Conservation (phyloP, 1,140 invertebrate species). For the Caerostris darwini region DNA sequence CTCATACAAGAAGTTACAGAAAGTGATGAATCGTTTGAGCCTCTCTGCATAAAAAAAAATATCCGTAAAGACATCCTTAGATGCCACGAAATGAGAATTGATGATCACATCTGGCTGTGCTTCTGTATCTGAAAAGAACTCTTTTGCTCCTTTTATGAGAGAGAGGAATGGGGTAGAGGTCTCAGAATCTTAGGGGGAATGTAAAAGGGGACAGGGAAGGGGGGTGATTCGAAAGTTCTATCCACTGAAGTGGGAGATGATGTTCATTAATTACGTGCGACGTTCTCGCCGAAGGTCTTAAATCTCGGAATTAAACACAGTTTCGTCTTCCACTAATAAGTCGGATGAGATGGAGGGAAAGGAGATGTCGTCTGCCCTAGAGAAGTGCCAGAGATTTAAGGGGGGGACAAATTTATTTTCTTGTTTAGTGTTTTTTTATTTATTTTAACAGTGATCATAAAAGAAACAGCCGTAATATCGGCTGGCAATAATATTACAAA, state of each 20-base stretch:
- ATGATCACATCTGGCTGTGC: conserved; percentile 30
- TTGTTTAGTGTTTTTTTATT: neutral
- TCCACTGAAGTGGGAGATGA: conserved; percentile 3
- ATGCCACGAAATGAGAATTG: conserved; percentile 44
- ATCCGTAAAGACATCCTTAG: conserved; percentile 26
- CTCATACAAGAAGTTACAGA: conserved; percentile 14
- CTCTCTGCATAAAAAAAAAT: neutral
- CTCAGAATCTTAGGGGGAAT: neutral
- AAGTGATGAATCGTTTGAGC: conserved; percentile 29
- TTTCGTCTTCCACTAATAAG: conserved; percentile 42
- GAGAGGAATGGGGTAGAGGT: neutral
- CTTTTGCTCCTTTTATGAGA: neutral
- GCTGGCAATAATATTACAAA: no score
- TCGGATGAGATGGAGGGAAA: neutral
- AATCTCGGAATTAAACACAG: conserved; percentile 40
- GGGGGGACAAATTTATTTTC: neutral
- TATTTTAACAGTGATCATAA: neutral
- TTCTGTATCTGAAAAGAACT: neutral
- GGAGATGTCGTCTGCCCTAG: neutral
- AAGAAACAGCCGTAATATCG: neutral
- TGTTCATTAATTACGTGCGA: conserved; percentile 34
- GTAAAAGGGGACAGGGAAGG: neutral
- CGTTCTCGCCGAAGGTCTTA: conserved; percentile 22
- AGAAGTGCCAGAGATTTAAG: neutral
- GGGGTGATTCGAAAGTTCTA: conserved; percentile 27